These are phyloP conservation scores for Autographa pulchrina DNA, from an alignment of 2,888 invertebrate species.

Conservation along the genomic window DNA sequence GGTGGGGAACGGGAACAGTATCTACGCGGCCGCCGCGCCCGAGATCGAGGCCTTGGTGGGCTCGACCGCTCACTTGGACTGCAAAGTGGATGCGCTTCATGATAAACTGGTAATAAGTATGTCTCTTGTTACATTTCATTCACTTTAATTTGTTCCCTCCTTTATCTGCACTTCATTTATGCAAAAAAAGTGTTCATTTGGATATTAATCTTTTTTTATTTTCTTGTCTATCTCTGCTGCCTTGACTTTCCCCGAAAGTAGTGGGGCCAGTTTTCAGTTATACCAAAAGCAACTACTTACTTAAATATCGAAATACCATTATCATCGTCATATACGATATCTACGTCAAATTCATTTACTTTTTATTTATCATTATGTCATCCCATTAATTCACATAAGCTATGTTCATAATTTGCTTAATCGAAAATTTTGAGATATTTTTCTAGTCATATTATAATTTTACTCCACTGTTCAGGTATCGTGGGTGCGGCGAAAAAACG, in stretches of 20 bases:
- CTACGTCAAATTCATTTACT: too few species aligned
- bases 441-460: slow-evolving; percentile 15
- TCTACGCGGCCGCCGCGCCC: slow-evolving; percentile 83
- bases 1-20: slow-evolving; percentile 78
- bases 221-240: too few species aligned
- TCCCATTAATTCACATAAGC: slow-evolving; percentile 19
- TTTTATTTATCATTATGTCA: too few species aligned
- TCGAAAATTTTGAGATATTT: slow-evolving; percentile 19
- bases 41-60: slow-evolving; percentile 85
- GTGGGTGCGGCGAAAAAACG: slow-evolving; percentile 86
- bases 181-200: not conserved
- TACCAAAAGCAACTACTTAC: too few species aligned
- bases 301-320: too few species aligned
- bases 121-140: slow-evolving; percentile 54
- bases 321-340: too few species aligned
- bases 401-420: slow-evolving; percentile 35
- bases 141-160: slow-evolving; percentile 25
- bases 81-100: slow-evolving; percentile 86
- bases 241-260: too few species aligned
- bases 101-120: slow-evolving; percentile 86
- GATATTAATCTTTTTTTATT: too few species aligned
- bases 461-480: slow-evolving; percentile 73
- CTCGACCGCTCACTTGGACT: slow-evolving; percentile 84
- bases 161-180: not conserved
- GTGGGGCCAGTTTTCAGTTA: too few species aligned